Evolutionary conservation across 2,888 invertebrate genomes (phyloP).

Genomic region (Drosophila nr. medialis): DNA sequence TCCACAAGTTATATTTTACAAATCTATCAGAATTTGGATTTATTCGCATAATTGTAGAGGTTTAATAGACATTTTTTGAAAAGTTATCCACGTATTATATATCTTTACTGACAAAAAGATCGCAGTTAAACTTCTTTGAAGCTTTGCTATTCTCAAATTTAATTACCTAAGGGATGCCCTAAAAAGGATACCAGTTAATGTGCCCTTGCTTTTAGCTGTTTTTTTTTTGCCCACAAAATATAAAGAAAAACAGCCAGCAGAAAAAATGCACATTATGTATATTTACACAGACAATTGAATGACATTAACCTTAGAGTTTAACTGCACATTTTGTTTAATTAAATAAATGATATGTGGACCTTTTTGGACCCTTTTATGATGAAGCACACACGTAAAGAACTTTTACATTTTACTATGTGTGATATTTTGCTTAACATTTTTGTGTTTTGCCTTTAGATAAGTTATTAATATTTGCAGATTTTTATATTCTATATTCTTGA

Average conservation of each 20-base stretch:
- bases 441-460: not conserved
- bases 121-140: not conserved
- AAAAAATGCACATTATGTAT: slow-evolving; percentile 27
- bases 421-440: no score
- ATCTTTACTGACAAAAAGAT: not conserved
- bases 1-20: not conserved
- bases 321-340: slow-evolving; percentile 6
- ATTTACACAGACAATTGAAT: slow-evolving; percentile 46
- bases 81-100: not conserved
- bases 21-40: not conserved
- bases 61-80: not conserved
- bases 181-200: slow-evolving; percentile 14
- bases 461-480: not conserved
- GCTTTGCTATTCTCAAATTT: slow-evolving; percentile 5
- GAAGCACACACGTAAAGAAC: not conserved
- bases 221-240: not conserved
- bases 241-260: not conserved
- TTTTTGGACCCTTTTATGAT: not conserved
- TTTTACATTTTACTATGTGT: not conserved
- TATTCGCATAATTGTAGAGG: not conserved
- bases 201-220: not conserved
- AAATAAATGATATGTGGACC: not conserved
- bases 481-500: not conserved
- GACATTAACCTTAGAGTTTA: slow-evolving; percentile 13
- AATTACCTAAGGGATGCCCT: slow-evolving; percentile 11